A percentile compares a stretch with the other conserved stretches of the same genome.
These are phyloP conservation scores for Theropithecus gelada DNA, from an alignment of 2,113 vertebrate species.

Conservation along the genomic window DNA sequence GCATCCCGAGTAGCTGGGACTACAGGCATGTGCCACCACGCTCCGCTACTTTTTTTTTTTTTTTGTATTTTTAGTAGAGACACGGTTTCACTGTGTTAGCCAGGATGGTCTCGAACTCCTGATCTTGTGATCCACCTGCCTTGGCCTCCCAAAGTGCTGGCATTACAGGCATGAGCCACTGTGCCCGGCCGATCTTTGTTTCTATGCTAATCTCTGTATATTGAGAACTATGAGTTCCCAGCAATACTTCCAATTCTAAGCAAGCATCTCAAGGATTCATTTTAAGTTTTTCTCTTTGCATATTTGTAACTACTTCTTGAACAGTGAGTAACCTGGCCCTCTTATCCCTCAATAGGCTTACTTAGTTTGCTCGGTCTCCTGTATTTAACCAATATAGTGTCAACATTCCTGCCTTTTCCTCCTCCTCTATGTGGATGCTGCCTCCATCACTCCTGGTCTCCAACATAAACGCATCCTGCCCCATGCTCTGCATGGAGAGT, in stretches of 20 bases:
- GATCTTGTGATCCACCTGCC: too few species aligned
- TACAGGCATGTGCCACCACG: too few species aligned
- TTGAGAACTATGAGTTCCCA: background rate
- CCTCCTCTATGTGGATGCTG: background rate
- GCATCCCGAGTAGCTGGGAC: too few species aligned
- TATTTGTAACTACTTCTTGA: background rate
- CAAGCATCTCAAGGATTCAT: background rate
- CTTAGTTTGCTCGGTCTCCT: background rate
- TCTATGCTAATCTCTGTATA: background rate
- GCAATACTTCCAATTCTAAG: background rate
- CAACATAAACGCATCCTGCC: background rate
- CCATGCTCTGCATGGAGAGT: background rate
- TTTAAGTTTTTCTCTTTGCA: background rate
- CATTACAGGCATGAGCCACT: too few species aligned
- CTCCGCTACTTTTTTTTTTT: too few species aligned
- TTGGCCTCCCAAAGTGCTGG: too few species aligned
- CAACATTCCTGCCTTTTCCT: background rate
- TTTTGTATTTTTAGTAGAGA: too few species aligned
- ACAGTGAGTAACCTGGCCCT: background rate
- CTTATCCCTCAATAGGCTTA: background rate
- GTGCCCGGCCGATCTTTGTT: background rate
- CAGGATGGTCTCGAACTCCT: too few species aligned
- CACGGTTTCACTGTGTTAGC: too few species aligned
- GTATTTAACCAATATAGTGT: background rate
- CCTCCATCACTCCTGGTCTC: background rate